Conservation (phyloP, 2,888 invertebrate species). For the Spodoptera littoralis region DNA sequence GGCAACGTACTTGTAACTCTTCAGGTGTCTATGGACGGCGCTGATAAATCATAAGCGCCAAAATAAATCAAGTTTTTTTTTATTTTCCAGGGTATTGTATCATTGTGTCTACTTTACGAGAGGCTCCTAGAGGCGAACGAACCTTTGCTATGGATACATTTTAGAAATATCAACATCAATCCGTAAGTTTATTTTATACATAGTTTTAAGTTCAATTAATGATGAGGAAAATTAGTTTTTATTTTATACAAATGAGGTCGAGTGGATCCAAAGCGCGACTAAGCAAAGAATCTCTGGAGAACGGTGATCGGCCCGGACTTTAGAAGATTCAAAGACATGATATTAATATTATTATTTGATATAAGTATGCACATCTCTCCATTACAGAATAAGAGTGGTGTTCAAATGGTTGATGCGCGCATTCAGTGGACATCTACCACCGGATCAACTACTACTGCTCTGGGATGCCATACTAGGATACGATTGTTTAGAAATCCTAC, state of each 20-base stretch:
- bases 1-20: no score
- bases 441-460: constrained; percentile 96
- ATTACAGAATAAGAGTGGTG: constrained; percentile 94
- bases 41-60: no score
- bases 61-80: not conserved
- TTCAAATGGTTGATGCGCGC: constrained; percentile 99
- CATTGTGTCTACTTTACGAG: constrained; percentile 96
- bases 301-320: no score
- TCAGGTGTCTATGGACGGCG: no score
- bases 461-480: constrained; percentile 98
- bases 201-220: not conserved
- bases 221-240: no score
- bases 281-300: no score
- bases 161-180: constrained; percentile 95
- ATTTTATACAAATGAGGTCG: no score
- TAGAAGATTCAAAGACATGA: no score
- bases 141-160: constrained; percentile 96
- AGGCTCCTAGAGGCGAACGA: constrained; percentile 96
- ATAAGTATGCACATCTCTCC: constrained; percentile 12
- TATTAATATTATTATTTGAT: no score
- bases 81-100: constrained; percentile 92
- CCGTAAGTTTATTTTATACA: constrained; percentile 92
- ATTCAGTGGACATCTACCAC: constrained; percentile 97
- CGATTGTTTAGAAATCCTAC: constrained; percentile 96
- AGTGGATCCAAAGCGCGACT: no score